Conservation (phyloP, 1,140 invertebrate species). For the Zelostemma sp. region DNA sequence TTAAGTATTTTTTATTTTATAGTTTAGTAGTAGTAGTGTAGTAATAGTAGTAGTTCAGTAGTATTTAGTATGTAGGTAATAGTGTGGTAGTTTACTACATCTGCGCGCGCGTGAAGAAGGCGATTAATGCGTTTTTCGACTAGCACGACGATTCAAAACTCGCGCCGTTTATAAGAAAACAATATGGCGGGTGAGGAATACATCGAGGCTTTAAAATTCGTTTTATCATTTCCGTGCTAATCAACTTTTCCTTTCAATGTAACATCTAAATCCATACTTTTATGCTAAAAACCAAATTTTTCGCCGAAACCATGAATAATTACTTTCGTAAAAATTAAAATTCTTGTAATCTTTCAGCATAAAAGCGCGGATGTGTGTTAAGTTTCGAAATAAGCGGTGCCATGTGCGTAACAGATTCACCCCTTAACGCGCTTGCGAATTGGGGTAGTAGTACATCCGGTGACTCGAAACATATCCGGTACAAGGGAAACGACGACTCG, state of each 20-base stretch:
- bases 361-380: too few relatives aligned
- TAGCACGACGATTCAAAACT: constrained; percentile 38
- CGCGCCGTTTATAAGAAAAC: too few relatives aligned
- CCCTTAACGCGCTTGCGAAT: constrained; percentile 51
- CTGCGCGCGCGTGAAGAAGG: constrained; percentile 33
- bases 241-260: too few relatives aligned
- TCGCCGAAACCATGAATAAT: too few relatives aligned
- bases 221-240: too few relatives aligned
- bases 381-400: too few relatives aligned
- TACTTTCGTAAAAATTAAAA: too few relatives aligned
- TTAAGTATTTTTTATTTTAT: background rate
- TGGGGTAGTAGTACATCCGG: constrained; percentile 55
- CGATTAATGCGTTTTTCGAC: constrained; percentile 36
- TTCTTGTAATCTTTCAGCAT: too few relatives aligned
- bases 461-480: constrained; percentile 20
- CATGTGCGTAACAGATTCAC: constrained; percentile 28
- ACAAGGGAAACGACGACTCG: constrained; percentile 29
- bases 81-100: constrained; percentile 26
- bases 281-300: too few relatives aligned
- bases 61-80: constrained; percentile 35
- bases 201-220: too few relatives aligned
- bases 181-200: too few relatives aligned
- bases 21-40: constrained; percentile 1
- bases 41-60: constrained; percentile 11
- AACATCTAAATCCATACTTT: too few relatives aligned